Conservation (phyloP, 2,113 vertebrate genomes). For the human (Homo sapiens) region GRCh38 chr7:15970001-15970500, state of each 20-base stretch:
- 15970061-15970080: neutral
- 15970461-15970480: neutral
- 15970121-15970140: neutral
- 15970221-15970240: neutral
- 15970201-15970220: constrained; percentile 11
- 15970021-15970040: neutral
- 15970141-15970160: neutral
- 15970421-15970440: neutral
- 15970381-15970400: neutral
- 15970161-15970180: neutral
- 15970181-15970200: neutral
- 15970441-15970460: neutral
- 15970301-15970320: neutral
- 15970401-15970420: neutral
- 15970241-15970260: neutral
- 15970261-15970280: neutral
- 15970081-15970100: neutral
- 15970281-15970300: constrained; percentile 36
- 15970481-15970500: neutral
- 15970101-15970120: neutral
- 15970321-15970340: neutral
- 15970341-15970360: neutral
- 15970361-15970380: neutral
- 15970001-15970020: neutral
- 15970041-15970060: neutral